Percentiles rank a stretch among this genome's conserved stretches.
These are phyloP conservation scores for Bombus impatiens DNA, from an alignment of 1,140 invertebrate genomes.

Conservation along the genomic window DNA sequence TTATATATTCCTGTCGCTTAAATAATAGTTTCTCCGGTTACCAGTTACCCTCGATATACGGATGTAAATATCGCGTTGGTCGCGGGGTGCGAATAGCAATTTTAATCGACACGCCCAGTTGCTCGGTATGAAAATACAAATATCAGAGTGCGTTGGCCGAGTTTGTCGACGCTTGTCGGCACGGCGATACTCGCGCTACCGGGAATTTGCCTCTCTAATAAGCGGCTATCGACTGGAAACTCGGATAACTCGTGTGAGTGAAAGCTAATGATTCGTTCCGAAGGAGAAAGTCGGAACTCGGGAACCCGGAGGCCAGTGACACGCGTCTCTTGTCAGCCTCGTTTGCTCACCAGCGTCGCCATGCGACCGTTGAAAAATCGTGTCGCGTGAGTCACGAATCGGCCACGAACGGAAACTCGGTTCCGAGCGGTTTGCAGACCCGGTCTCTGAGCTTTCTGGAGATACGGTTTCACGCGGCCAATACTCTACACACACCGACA, in stretches of 20 bases:
- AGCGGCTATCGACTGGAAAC: conserved; percentile 62
- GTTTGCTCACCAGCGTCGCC: conserved; percentile 11
- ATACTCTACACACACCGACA: not conserved
- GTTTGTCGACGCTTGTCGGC: not conserved
- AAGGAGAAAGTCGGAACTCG: conserved; percentile 68
- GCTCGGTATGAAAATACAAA: not conserved
- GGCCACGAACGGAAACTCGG: conserved; percentile 11
- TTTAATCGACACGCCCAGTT: conserved; percentile 14
- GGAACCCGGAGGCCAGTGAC: conserved; percentile 46
- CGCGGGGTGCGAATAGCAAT: not conserved
- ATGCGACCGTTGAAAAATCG: conserved; percentile 43
- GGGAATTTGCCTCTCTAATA: conserved; percentile 52
- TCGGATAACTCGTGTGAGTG: conserved; percentile 63
- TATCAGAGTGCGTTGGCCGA: not conserved
- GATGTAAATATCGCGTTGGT: conserved; percentile 29
- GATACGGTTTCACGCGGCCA: conserved; percentile 22
- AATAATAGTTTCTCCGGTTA: not conserved
- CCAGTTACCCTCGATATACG: no score
- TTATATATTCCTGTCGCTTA: no score
- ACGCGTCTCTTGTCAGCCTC: conserved; percentile 42
- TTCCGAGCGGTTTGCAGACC: conserved; percentile 3
- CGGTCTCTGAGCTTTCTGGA: not conserved
- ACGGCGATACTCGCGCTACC: conserved; percentile 3
- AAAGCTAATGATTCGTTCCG: conserved; percentile 71
- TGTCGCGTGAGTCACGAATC: conserved; percentile 57